A percentile compares a stretch with the other conserved stretches of the same genome.
These are phyloP conservation scores for Leucophenga montana DNA, from an alignment of 2,888 invertebrate genomes.

Conservation along the genomic window DNA sequence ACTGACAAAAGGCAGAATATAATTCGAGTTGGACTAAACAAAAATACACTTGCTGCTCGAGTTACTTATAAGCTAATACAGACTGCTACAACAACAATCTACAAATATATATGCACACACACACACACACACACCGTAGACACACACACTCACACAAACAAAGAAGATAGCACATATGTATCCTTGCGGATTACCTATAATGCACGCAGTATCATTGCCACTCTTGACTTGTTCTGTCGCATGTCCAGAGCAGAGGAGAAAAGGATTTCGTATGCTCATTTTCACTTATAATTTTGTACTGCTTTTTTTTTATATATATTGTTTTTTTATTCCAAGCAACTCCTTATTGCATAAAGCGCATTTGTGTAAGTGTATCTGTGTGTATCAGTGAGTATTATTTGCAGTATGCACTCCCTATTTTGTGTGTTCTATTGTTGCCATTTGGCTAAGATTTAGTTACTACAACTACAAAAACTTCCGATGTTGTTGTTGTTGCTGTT, in stretches of 20 bases:
- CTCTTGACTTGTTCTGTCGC: not conserved
- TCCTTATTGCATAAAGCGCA: conserved; percentile 42
- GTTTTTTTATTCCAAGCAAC: conserved; percentile 27
- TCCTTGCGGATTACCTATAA: conserved; percentile 3
- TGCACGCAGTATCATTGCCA: not conserved
- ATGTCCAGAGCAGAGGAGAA: not conserved
- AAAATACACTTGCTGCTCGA: no score
- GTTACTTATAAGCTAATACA: not conserved
- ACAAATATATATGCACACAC: no score
- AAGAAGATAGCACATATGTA: not conserved
- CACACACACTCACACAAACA: conserved; percentile 11
- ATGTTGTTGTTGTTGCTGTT: conserved; percentile 38
- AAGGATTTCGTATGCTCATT: conserved; percentile 21
- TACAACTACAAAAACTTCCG: conserved; percentile 39
- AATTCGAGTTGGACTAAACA: not conserved
- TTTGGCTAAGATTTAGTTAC: conserved; percentile 43
- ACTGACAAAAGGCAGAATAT: not conserved
- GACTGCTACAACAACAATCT: not conserved
- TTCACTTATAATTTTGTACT: conserved; percentile 59
- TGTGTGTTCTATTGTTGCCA: conserved; percentile 48
- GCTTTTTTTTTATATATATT: conserved; percentile 62
- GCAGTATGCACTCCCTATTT: conserved; percentile 14
- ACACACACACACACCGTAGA: conserved; percentile 13
- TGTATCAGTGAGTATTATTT: conserved; percentile 34
- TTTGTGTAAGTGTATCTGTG: conserved; percentile 47